Base-by-base conservation (phyloP, 2,888 invertebrate genomes). In the Acanthococcus lagerstroemiae region DNA sequence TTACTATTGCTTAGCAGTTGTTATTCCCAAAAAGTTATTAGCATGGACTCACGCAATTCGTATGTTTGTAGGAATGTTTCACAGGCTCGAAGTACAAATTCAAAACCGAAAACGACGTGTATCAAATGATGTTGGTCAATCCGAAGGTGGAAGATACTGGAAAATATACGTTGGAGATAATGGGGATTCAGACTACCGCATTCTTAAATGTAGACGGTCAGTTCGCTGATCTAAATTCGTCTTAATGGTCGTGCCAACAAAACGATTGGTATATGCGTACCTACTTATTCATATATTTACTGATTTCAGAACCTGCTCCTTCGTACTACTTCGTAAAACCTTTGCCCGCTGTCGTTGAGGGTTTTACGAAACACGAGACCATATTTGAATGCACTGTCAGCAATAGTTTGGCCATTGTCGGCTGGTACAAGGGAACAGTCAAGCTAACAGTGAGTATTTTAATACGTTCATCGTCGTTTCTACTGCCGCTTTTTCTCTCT, bases 101-200 rank as follows among this genome's bases (percentile, higher is more conserved):
- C 78, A 88, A 88, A 73, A 88, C 86, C 74, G 95, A 96, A 76
- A 89, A 88, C 73, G 93, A 95, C 74, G 84, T 86, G 1, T 95
- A 97, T 77, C 89, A 87, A 73, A 80, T 99, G 70, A 87, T 91
- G 70, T 93, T 99, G 73, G 83, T 83, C 76, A 85, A 83, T 73
- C 95, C 99, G 0, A 93, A 91, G 79, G 90, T 91, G 44, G 97
- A 99, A 72, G 99, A 99, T 76, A 90, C 90, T 71, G 99, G 96
- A 72, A 95, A 95, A 80, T 96, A 95, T 75, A 91, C 90, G 0
- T 87, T 95, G 73, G 95, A 97, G 80, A 92, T 96, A 72, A 88
- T 90, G 73, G 93, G 95, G 63, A 83, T 90, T 56, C 84, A 86
- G 63, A 90, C 89, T 72, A 88, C 91, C 21, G 95, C 88, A 54